Conservation (phyloP, 2,797 vertebrate genomes). For the Myotis planiceps region DNA sequence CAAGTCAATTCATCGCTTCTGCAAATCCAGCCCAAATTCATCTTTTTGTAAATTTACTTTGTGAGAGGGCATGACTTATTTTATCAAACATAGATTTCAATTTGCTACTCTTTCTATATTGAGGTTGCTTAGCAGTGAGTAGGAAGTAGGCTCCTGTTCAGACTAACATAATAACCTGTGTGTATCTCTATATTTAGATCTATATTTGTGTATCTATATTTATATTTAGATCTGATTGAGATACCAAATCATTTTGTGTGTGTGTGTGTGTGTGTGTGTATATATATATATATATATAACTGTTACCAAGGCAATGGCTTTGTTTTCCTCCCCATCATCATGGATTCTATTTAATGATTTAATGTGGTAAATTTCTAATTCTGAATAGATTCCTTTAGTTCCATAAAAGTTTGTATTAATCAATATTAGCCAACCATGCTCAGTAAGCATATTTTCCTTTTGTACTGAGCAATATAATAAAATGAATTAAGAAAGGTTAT, state of each 20-base stretch:
- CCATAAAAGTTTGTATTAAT: not conserved
- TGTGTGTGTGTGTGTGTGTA: too few relatives aligned
- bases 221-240: not conserved
- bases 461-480: not conserved
- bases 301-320: not conserved
- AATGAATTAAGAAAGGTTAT: not conserved
- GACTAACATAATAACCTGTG: constrained; percentile 43
- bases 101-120: constrained; percentile 37
- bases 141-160: constrained; percentile 51
- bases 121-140: not conserved
- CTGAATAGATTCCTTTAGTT: not conserved
- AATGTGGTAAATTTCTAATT: not conserved
- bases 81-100: constrained; percentile 52
- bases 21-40: constrained; percentile 66
- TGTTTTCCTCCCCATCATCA: not conserved
- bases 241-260: not conserved
- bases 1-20: constrained; percentile 63
- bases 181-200: not conserved
- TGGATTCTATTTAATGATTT: not conserved
- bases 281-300: not conserved
- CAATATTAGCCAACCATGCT: not conserved
- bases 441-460: not conserved
- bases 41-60: constrained; percentile 68
- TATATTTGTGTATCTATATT: not conserved
- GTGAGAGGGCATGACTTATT: rapidly evolving